Evolutionary conservation across 2,113 vertebrate species (phyloP), one percentile per base, ranked within the genome.

Genomic region (Cepphus grylle): DNA sequence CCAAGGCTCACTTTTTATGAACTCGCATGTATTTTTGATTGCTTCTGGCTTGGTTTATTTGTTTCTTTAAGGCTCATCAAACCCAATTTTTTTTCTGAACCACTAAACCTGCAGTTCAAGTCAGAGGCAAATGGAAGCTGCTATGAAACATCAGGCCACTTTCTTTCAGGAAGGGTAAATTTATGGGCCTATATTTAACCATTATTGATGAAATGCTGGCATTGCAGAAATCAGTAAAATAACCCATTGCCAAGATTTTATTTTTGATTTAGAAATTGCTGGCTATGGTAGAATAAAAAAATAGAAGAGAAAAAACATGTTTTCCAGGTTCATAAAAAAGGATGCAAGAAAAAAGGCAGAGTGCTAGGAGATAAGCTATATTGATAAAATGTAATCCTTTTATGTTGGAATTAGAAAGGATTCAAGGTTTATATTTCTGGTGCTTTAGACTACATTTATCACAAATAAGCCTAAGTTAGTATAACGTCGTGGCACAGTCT

Each of bases 391-490:
- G 38, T 86, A 97, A 96, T 95, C 86, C 86, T 72, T 93, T 97
- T 97, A 94, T 80, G n/a, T 9, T 71, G 74, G 92, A 97, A 97
- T 88, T 95, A 43, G 61, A 97, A 97, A 88, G 42, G 87, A 89
- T 95, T 96, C 88, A 59, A 90, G 67, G 76, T 96, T 96, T 94
- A 43, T 91, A 76, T 91, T 91, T 89, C 83, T 84, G 65, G 49
- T 91, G 52, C 62, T 69, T 93, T 70, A 82, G 88, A 92, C 79
- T 95, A 83, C 85, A 82, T 91, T 91, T 92, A 93, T 71, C 88
- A 93, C 67, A 96, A 97, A 96, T 93, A 95, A 93, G 80, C 63
- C 87, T 80, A 94, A 87, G 63, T 91, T 79, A 94, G 40, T 66
- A 84, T 43, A 95, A 82, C 1, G 17, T 63, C 0, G 2, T 50